Conservation (phyloP, 2,113 vertebrate species). For the Megalops atlanticus region DNA sequence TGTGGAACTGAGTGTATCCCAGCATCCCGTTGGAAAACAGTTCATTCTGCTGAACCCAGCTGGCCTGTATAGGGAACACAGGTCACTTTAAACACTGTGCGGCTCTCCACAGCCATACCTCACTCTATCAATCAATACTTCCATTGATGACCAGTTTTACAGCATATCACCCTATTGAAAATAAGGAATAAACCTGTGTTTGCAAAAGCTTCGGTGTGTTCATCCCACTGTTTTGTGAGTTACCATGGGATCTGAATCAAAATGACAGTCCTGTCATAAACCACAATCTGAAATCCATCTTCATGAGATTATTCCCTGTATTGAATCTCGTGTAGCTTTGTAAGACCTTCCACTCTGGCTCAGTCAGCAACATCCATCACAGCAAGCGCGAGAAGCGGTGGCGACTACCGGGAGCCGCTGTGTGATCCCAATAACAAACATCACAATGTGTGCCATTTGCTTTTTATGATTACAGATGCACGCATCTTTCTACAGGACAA, state of each 20-base stretch:
- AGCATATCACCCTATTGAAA: too few species aligned
- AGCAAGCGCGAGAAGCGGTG: neutral
- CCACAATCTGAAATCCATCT: neutral
- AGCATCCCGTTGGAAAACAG: neutral
- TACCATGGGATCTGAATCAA: neutral
- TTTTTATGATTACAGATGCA: neutral
- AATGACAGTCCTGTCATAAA: neutral
- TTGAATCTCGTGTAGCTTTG: neutral
- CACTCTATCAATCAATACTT: too few species aligned
- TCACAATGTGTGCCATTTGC: neutral
- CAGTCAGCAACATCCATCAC: slow-evolving; percentile 1
- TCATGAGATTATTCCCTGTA: neutral
- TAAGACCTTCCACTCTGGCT: neutral
- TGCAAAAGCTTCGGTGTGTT: neutral
- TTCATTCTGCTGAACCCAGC: neutral
- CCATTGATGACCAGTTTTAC: too few species aligned
- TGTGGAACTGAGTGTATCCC: neutral
- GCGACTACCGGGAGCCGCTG: neutral
- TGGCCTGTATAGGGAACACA: neutral
- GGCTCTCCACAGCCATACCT: neutral
- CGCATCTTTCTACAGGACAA: neutral
- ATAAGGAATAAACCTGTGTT: neutral
- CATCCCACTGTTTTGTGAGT: neutral
- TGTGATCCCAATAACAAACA: neutral
- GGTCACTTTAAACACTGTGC: neutral